Base-by-base conservation (phyloP, 2,797 vertebrate species). In the Thamnophis elegans region DNA sequence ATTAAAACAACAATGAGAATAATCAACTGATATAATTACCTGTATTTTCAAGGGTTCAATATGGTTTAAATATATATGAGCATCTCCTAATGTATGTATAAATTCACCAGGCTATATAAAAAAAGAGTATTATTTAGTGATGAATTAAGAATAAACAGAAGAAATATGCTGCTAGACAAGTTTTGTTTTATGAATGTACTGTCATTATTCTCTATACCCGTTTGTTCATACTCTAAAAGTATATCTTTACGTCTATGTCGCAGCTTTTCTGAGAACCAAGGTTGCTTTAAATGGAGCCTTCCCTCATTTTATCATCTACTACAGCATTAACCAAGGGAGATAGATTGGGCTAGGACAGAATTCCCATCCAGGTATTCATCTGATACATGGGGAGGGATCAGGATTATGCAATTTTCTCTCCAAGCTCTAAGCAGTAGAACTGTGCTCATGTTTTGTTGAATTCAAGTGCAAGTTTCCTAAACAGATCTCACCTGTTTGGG, bases 11-110 rank as follows among this genome's bases (percentile, higher is more conserved):
- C n/a, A 87, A 73, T 87, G 42, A 16, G 25, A 90, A 58, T 56
- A 85, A 20, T 32, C 42, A 59, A 11, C 1, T 28, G 18, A 47
- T 51, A 88, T 16, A 95, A 97, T 95, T 95, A 99, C 99, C 98
- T 99, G 99, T 88, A 95, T 96, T 97, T 98, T 98, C 9, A 99
- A 98, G 7, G 99, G 98, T 93, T 99, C 98, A 0, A 99, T 95
- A 73, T 99, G 99, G 96, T 99, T 99, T 94, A 98, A 73, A 96
- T 99, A 99, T 96, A 99, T 88, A 95, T 99, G 99, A 91, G 99
- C 99, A 89, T 99, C 99, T 94, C 99, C 99, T 95, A 99, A 96
- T 0, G 99, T 99, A 94, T 99, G 99, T 94, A 99, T 97, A 93
- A 99, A 99, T 93, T 99, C 99, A 55, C 98, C 99, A 94, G 98